Evolutionary conservation across 2,888 invertebrate genomes (phyloP).

Genomic region (Clivina fossor): DNA sequence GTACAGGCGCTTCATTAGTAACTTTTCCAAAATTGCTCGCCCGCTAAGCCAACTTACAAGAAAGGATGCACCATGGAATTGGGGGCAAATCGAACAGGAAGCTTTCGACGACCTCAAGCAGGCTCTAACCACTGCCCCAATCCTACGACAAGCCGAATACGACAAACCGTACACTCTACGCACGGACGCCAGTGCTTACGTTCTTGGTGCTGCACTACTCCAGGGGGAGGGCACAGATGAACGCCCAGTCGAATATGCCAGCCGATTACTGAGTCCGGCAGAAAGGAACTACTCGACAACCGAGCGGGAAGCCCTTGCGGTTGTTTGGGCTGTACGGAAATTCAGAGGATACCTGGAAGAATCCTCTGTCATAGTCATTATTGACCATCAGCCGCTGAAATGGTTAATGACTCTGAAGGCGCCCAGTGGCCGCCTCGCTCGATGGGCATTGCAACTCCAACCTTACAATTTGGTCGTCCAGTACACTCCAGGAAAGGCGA

Average conservation of each 20-base stretch:
- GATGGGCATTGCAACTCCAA: conserved; percentile 50
- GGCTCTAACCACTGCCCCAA: conserved; percentile 19
- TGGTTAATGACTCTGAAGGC: conserved; percentile 49
- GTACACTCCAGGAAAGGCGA: conserved; percentile 47
- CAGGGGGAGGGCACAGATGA: conserved; percentile 25
- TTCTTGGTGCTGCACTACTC: conserved; percentile 7
- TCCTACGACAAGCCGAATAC: conserved; percentile 38
- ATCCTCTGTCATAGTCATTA: conserved; percentile 44
- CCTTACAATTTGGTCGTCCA: conserved; percentile 45
- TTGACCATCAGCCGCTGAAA: conserved; percentile 52
- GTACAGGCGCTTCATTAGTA: neutral
- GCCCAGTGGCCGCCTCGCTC: conserved; percentile 47
- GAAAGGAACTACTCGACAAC: conserved; percentile 43
- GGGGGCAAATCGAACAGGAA: neutral
- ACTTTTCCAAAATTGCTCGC: conserved; percentile 1
- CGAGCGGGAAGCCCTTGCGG: conserved; percentile 40
- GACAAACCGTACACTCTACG: conserved; percentile 37
- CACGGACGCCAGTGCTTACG: conserved; percentile 16
- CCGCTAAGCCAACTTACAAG: conserved; percentile 6
- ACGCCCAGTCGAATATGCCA: conserved; percentile 21
- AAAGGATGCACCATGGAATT: conserved; percentile 2
- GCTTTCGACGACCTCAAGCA: neutral
- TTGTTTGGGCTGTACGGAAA: conserved; percentile 44
- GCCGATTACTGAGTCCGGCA: neutral
- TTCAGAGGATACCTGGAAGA: conserved; percentile 49